A percentile compares a stretch with the other conserved stretches of the same genome.
Conservation (phyloP, 2,797 vertebrate species). For the Phoeniculus purpureus region DNA sequence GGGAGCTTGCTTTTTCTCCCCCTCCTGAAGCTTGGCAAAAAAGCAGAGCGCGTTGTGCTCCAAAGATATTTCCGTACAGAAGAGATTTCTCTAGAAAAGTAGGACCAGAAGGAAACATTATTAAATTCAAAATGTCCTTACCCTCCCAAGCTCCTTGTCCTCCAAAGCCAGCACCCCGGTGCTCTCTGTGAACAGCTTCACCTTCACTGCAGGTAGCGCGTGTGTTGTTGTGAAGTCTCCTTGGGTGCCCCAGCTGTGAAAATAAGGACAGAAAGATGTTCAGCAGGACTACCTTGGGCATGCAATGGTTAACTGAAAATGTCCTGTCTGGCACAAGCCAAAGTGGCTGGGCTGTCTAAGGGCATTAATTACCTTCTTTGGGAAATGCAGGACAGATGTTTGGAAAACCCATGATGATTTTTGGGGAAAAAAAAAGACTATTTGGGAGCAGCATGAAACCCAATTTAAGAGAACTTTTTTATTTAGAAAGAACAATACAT, state of each 20-base stretch:
- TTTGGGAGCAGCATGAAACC: conserved; percentile 21
- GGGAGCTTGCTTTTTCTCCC: conserved; percentile 5
- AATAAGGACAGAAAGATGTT: conserved; percentile 37
- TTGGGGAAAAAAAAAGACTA: conserved; percentile 13
- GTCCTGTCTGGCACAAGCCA: not conserved
- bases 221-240: conserved; percentile 97
- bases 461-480: conserved; percentile 26
- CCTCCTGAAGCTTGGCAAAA: conserved; percentile 49
- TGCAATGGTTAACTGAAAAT: conserved; percentile 54
- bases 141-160: conserved; percentile 97
- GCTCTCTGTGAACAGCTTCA: conserved; percentile 98
- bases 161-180: conserved; percentile 96
- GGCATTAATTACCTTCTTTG: conserved; percentile 68
- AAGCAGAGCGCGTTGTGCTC: conserved; percentile 43
- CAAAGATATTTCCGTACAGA: conserved; percentile 46
- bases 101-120: conserved; percentile 12
- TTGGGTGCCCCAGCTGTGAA: conserved; percentile 95
- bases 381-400: conserved; percentile 68
- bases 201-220: conserved; percentile 94
- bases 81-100: conserved; percentile 55
- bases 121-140: conserved; percentile 72
- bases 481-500: not conserved
- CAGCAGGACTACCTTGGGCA: not conserved
- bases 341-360: conserved; percentile 41
- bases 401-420: conserved; percentile 32